Evolutionary conservation across 2,888 invertebrate genomes (phyloP), one percentile per base, ranked within the genome.

Genomic region (Temnothorax rugatulus): DNA sequence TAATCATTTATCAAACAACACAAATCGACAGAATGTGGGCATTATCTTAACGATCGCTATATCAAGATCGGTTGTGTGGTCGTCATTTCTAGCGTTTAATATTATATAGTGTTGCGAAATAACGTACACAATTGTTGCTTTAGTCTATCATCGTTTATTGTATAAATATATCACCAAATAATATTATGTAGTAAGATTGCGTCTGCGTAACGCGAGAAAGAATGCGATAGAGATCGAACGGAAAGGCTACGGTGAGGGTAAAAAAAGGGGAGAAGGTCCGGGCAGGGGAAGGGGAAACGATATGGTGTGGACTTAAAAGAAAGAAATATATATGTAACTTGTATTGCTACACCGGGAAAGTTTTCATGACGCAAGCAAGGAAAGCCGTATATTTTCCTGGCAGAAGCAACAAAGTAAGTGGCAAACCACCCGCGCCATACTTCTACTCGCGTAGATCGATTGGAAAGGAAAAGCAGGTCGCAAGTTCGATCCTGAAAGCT

Each of bases 131-230:
- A 47, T 2, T 13, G 57, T 81, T 64, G 44, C 29, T 85, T 61
- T 82, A 83, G 69, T 91, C 87, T 85, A 91, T 91, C 83, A 87
- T 89, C 84, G 88, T 93, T 93, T 92, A 92, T 93, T 93, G 76
- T 91, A 93, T 93, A 93, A 93, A 93, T 93, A 93, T 94, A 94
- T 94, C 93, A 94, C 93, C 93, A 92, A 90, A 91, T 92, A 93
- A 91, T 91, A 87, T 92, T 92, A 92, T 86, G 86, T 81, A 84
- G 76, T 84, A 86, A 77, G 64, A 76, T 88, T 59, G 77, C 68
- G 82, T 85, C 61, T 88, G 84, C 82, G 63, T 81, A 87, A 89
- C 83, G 71, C 88, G 75, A 77, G 61, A 84, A 88, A 86, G 82
- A 82, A 73, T 86, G 84, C 59, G 59, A 81, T 59, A 77, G 82